A percentile compares a stretch with the other conserved stretches of the same genome.
Evolutionary conservation across 2,888 invertebrate species (phyloP).

Genomic region (Lamproptera curius): DNA sequence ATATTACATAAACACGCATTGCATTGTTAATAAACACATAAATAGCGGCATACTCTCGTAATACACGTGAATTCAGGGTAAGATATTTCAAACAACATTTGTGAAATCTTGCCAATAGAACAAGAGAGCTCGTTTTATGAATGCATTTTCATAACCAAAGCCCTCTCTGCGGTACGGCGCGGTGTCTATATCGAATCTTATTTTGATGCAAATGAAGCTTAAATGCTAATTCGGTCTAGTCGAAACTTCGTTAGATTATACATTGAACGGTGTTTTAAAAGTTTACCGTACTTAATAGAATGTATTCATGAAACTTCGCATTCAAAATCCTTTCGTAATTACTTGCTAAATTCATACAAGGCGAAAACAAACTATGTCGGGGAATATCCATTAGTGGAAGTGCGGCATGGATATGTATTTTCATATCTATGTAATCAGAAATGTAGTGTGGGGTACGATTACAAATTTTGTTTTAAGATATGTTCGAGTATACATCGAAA

Average conservation of each 20-base stretch:
- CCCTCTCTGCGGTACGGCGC: constrained; percentile 3
- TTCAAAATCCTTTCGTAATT: constrained; percentile 19
- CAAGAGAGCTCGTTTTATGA: too few relatives aligned
- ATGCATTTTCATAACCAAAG: constrained; percentile 4
- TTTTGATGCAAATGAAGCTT: constrained; percentile 20
- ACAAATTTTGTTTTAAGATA: too few relatives aligned
- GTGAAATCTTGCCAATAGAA: too few relatives aligned
- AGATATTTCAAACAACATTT: too few relatives aligned
- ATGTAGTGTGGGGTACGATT: not conserved
- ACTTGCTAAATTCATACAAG: constrained; percentile 16
- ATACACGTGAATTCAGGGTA: too few relatives aligned
- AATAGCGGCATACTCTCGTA: too few relatives aligned
- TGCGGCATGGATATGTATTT: constrained; percentile 2
- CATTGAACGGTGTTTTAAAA: constrained; percentile 20
- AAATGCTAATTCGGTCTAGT: constrained; percentile 16
- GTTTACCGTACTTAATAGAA: constrained; percentile 17
- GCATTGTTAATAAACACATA: too few relatives aligned
- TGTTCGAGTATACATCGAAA: too few relatives aligned
- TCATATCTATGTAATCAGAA: not conserved
- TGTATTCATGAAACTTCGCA: constrained; percentile 16
- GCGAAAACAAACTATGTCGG: constrained; percentile 17
- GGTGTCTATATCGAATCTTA: constrained; percentile 14
- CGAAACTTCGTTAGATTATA: constrained; percentile 16
- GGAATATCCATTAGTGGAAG: constrained; percentile 20
- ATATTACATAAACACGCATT: too few relatives aligned